Conservation (phyloP, 2,888 invertebrate species). For the Drosophila kanekoi region DNA sequence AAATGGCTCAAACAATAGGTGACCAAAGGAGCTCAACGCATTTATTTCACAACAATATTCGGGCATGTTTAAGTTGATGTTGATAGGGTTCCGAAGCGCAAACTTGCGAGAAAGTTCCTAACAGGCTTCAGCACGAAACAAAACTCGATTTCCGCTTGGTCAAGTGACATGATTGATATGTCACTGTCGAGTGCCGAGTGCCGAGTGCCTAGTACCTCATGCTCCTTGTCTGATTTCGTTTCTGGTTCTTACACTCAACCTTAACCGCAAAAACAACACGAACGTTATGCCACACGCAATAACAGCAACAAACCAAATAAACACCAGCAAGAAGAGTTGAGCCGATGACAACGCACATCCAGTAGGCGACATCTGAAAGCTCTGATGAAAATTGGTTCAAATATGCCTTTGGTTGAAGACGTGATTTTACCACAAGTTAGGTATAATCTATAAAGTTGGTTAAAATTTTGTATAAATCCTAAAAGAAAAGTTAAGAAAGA, state of each 20-base stretch:
- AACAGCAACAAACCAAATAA: not conserved
- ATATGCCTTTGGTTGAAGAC: not conserved
- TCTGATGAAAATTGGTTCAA: too few species aligned
- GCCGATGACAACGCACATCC: conserved; percentile 23
- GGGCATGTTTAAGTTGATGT: conserved; percentile 35
- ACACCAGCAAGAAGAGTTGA: conserved; percentile 1
- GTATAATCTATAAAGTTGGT: too few species aligned
- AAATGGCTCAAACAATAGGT: conserved; percentile 53
- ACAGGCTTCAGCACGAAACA: conserved; percentile 14
- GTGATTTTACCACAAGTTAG: too few species aligned
- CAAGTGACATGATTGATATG: conserved; percentile 78
- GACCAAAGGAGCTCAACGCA: conserved; percentile 50
- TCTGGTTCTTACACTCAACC: not conserved
- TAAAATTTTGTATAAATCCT: too few species aligned
- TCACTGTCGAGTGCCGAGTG: conserved; percentile 20
- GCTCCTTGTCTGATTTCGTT: conserved; percentile 1
- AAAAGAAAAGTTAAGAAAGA: too few species aligned
- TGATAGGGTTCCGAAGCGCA: conserved; percentile 15
- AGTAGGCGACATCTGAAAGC: conserved; percentile 52
- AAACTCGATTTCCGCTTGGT: conserved; percentile 69
- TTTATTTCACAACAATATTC: conserved; percentile 39
- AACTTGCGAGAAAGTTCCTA: conserved; percentile 33
- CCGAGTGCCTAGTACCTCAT: too few species aligned
- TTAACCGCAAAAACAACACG: conserved; percentile 19
- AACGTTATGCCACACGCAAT: not conserved